A percentile compares a stretch with the other conserved stretches of the same genome.
phyloP scores from a whole-genome alignment of 2,113 vertebrate genomes.

The Prietella phreatophila region DNA sequence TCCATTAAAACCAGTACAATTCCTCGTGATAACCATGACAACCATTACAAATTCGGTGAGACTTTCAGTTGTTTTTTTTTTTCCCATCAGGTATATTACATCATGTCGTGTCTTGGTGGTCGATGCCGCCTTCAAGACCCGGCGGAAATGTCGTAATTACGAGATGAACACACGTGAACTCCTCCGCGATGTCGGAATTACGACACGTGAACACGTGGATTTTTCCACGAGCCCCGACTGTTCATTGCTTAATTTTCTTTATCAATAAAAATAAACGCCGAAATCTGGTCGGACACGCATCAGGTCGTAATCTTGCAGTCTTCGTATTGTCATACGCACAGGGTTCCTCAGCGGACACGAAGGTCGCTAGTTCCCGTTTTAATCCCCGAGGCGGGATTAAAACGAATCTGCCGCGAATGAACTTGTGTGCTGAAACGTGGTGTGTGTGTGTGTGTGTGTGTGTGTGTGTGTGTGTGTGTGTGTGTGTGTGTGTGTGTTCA shows the following conservation, averaged over 20 bases:
- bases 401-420: not conserved
- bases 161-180: not conserved
- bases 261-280: not conserved
- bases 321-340: not conserved
- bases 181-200: not conserved
- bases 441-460: not conserved
- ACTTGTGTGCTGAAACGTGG: not conserved
- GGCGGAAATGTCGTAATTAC: not conserved
- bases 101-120: not conserved
- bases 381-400: not conserved
- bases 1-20: no score
- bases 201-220: not conserved
- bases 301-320: not conserved
- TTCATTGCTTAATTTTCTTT: not conserved
- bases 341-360: no score
- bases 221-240: not conserved
- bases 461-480: no score
- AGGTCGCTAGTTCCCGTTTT: not conserved
- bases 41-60: no score
- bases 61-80: no score
- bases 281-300: not conserved
- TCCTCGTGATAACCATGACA: no score
- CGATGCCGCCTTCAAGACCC: not conserved
- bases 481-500: slow-evolving; percentile 55
- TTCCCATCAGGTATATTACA: no score